These are phyloP conservation scores for Papilio protenor DNA, from an alignment of 2,888 invertebrate species.

Conservation along the genomic window DNA sequence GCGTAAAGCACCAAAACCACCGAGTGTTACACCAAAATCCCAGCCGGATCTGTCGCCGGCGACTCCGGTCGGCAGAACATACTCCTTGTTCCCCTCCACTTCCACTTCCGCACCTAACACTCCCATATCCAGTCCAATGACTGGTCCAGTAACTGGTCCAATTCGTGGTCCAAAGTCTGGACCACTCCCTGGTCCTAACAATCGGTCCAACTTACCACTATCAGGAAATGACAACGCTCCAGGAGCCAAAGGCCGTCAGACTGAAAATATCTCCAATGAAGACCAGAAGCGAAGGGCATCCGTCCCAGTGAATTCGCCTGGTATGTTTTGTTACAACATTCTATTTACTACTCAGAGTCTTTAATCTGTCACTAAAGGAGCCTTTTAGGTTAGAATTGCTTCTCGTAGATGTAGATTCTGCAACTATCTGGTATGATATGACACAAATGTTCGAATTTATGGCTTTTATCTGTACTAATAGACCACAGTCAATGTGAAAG, in stretches of 20 bases:
- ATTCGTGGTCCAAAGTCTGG: background rate
- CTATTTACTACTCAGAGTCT: background rate
- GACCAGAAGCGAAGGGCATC: background rate
- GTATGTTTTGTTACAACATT: background rate
- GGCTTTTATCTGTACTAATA: no score
- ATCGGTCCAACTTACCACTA: background rate
- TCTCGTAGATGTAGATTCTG: no score
- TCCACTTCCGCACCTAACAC: conserved; percentile 1
- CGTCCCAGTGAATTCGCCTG: background rate
- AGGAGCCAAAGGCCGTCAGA: background rate
- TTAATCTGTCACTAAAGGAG: background rate
- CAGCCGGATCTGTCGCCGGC: conserved; percentile 64
- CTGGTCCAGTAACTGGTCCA: background rate
- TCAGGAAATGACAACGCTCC: background rate
- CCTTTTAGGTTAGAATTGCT: no score
- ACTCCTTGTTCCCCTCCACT: conserved; percentile 26
- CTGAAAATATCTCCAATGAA: background rate
- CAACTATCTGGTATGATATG: no score
- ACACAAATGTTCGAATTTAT: no score
- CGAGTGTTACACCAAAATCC: conserved; percentile 41
- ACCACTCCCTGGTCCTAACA: background rate
- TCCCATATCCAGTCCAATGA: background rate
- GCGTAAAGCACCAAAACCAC: conserved; percentile 63
- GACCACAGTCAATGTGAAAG: no score
- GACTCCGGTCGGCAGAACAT: conserved; percentile 65